phyloP scores from a whole-genome alignment of 2,888 invertebrate genomes.

The Melipona beecheii region DNA sequence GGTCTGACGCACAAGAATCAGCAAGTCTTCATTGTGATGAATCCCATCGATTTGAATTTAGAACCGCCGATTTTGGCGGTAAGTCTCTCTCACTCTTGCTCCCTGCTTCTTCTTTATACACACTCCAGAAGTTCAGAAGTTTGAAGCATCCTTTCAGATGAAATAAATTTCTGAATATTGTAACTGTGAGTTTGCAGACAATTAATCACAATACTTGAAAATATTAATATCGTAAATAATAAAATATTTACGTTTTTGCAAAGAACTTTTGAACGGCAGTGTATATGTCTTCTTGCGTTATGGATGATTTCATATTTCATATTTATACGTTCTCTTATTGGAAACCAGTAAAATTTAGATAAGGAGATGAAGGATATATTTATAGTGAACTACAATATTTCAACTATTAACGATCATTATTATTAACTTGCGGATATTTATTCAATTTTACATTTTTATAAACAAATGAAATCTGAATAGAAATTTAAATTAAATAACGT shows the following conservation, averaged over 20 bases:
- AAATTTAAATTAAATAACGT: no score
- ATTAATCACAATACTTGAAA: no score
- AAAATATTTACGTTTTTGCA: no score
- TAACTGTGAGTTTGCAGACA: no score
- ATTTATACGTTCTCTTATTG: background rate
- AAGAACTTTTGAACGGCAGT: no score
- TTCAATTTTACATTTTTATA: no score
- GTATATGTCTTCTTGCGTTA: slow-evolving; percentile 6
- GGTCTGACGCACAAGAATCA: slow-evolving; percentile 97
- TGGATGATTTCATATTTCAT: slow-evolving; percentile 2
- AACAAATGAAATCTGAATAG: no score
- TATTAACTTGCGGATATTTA: background rate
- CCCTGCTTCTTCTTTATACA: background rate
- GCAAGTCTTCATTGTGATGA: slow-evolving; percentile 98
- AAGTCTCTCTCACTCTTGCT: slow-evolving; percentile 83
- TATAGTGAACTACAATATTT: background rate
- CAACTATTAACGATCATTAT: background rate
- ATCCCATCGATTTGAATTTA: slow-evolving; percentile 95
- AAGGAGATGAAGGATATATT: background rate
- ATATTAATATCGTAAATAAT: no score
- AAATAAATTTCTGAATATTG: no score
- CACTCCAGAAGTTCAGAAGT: no score
- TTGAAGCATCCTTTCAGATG: no score
- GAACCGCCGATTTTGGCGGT: slow-evolving; percentile 95
- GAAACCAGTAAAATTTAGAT: background rate